Evolutionary conservation across 2,113 vertebrate species (phyloP).

Genomic region (Etia nguti): DNA sequence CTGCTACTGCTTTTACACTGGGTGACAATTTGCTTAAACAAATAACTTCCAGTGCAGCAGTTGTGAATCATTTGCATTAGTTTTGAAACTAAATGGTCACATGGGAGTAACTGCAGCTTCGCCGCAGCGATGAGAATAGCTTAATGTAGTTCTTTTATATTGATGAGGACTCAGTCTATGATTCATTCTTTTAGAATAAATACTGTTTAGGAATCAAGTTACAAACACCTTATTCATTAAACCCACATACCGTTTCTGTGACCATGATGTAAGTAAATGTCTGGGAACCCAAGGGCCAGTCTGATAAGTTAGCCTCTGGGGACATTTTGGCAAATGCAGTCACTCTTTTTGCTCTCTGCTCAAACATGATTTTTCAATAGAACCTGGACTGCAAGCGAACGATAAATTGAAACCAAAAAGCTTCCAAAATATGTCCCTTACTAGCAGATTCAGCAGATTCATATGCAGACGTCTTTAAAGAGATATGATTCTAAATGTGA

Average conservation of each 20-base stretch:
- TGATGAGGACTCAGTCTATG: background rate
- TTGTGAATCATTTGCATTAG: slow-evolving; percentile 48
- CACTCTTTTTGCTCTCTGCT: background rate
- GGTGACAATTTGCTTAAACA: slow-evolving; percentile 40
- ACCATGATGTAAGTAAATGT: background rate
- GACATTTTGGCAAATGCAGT: background rate
- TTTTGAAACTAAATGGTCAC: slow-evolving; percentile 33
- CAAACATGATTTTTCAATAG: background rate
- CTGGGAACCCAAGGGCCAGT: background rate
- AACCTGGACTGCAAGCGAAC: background rate
- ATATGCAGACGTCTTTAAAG: background rate
- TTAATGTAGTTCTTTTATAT: background rate
- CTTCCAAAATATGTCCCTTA: background rate
- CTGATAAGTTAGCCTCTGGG: background rate
- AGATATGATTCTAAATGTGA: background rate
- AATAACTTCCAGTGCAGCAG: slow-evolving; percentile 49
- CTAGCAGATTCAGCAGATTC: background rate
- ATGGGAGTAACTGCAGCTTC: background rate
- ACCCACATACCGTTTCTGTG: background rate
- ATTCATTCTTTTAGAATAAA: background rate
- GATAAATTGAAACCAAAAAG: background rate
- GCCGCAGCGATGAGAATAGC: background rate
- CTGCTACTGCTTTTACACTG: background rate
- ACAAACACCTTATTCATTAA: background rate
- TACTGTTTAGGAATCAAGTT: background rate